Evolutionary conservation across 2,888 invertebrate species (phyloP), one percentile per base, ranked within the genome.

Genomic region (Herminia tarsipennalis): DNA sequence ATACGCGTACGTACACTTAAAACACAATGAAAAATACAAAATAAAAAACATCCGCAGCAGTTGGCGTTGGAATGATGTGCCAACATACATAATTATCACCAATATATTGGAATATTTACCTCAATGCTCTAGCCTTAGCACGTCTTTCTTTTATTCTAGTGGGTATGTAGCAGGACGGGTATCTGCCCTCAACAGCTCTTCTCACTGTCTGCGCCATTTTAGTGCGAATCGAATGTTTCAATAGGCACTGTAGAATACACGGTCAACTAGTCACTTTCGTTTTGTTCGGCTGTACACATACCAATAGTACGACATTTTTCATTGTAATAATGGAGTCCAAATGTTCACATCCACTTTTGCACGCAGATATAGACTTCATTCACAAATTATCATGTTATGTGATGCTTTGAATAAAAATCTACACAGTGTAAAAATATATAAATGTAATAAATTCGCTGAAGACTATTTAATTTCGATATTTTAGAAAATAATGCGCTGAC

Each of bases 111-210:
- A 55, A 53, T 63, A 61, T 68, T 81, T 78, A 88, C 88, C 92
- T 92, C 51, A 92, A 69, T 34, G 93, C 94, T 76, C 93, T 93
- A 3, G 93, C 93, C 75, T 94, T 94, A 0, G 94, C 93, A 58
- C 93, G 92, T 48, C 96, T 93, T 66, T 97, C 96, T 66, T 96
- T 95, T 37, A 97, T 86, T 57, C 97, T 93, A 52, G 92, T 92
- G 29, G 90, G 92, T 65, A 94, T 92, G 51, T 96, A 95, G 78
- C 96, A 96, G n/a, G 96, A 94, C 36, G 97, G 96, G 75, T 94
- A 93, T 63, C 93, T 92, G 46, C 96, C 96, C 73, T 95, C 96
- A 47, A 96, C 92, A 38, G 95, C 93, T 65, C 93, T 92, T 78
- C 95, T 92, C 55, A 93, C 92, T 17, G 95, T 95, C 83, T 95